phyloP scores from a whole-genome alignment of 2,888 invertebrate species.

The Acanthosepion lycidas region DNA sequence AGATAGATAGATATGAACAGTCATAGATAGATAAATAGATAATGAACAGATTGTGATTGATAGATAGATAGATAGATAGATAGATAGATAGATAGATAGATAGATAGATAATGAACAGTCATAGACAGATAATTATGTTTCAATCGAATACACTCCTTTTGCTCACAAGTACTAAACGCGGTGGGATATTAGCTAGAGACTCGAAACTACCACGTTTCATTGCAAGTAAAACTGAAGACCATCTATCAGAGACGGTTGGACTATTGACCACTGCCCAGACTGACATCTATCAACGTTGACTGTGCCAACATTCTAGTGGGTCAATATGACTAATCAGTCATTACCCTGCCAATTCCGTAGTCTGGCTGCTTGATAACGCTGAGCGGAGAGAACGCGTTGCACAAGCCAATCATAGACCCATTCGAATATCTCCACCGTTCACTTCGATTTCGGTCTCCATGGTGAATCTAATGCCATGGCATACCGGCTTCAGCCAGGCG shows the following conservation, averaged over 20 bases:
- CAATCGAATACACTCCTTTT: background rate
- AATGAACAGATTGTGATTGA: too few species aligned
- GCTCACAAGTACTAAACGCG: background rate
- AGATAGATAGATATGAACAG: too few species aligned
- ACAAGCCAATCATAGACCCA: background rate
- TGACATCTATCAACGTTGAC: background rate
- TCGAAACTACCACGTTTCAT: background rate
- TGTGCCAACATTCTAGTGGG: constrained; percentile 8
- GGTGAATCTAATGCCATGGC: background rate
- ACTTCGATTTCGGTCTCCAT: constrained; percentile 12
- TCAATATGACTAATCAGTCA: constrained; percentile 23
- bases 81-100: background rate
- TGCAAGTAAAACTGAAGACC: background rate
- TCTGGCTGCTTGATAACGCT: background rate
- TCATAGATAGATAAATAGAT: too few species aligned
- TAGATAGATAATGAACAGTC: background rate
- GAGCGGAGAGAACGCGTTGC: background rate
- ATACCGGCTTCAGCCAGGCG: constrained; percentile 13
- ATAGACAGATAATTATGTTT: background rate
- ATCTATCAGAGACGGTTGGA: constrained; percentile 9
- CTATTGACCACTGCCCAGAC: constrained; percentile 33
- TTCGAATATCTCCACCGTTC: constrained; percentile 20
- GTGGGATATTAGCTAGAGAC: background rate
- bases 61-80: too few species aligned
- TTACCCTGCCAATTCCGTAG: constrained; percentile 33